phyloP scores from a whole-genome alignment of 1,140 invertebrate species.

The Trichonephila inaurata region DNA sequence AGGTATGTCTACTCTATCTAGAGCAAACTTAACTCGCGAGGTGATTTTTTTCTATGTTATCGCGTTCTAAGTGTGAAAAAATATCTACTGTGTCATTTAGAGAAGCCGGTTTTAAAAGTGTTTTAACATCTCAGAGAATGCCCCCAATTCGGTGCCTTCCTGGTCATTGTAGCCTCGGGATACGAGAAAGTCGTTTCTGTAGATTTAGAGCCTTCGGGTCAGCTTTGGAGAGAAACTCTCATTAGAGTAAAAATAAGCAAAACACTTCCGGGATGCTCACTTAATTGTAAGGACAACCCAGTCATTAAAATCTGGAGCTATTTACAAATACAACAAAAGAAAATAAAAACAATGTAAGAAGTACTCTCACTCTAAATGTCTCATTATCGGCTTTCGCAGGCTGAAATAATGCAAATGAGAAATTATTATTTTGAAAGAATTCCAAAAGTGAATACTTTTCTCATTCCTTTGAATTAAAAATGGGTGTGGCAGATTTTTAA shows the following conservation, averaged over 20 bases:
- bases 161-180: neutral
- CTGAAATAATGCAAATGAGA: too few species aligned
- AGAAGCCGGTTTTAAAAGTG: slow-evolving; percentile 3
- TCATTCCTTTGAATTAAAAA: too few species aligned
- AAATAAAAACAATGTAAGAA: neutral
- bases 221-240: neutral
- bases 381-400: too few species aligned
- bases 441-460: too few species aligned
- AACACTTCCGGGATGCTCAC: neutral
- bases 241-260: neutral
- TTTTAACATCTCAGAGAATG: slow-evolving; percentile 14
- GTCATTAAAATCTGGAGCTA: too few species aligned
- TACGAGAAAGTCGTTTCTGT: neutral
- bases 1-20: neutral
- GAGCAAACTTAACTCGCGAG: neutral
- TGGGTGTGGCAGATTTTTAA: too few species aligned
- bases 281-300: neutral
- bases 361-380: too few species aligned
- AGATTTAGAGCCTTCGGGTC: neutral
- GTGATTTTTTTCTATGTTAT: neutral
- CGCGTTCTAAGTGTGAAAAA: neutral
- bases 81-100: neutral
- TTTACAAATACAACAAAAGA: neutral
- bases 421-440: too few species aligned
- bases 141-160: slow-evolving; percentile 2